These are phyloP conservation scores for Battus philenor DNA, from an alignment of 1,140 invertebrate genomes.

Conservation along the genomic window DNA sequence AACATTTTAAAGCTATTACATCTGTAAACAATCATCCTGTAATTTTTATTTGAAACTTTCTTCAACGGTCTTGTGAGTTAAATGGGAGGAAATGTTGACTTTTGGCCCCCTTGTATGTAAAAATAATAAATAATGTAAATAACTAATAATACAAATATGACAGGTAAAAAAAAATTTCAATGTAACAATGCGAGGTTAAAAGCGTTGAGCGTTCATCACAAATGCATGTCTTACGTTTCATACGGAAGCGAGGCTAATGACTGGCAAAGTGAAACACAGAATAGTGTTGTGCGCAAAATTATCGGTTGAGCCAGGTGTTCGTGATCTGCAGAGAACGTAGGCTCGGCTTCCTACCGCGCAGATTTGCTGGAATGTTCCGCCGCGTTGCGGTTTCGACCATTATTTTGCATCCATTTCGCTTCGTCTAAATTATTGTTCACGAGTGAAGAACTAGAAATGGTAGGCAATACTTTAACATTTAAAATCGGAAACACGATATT, in stretches of 20 bases:
- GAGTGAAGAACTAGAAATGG: conserved; percentile 16
- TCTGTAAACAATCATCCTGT: too few relatives aligned
- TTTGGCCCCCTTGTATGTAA: too few relatives aligned
- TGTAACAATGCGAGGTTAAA: too few relatives aligned
- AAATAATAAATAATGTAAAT: too few relatives aligned
- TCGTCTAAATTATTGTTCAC: conserved; percentile 27
- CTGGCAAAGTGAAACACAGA: conserved; percentile 28
- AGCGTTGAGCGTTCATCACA: neutral
- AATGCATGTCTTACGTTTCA: conserved; percentile 6
- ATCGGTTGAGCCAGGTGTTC: conserved; percentile 38
- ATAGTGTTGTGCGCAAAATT: conserved; percentile 40
- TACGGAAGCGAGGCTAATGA: conserved; percentile 29
- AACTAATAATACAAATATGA: too few relatives aligned
- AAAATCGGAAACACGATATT: conserved; percentile 17
- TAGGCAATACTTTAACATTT: conserved; percentile 16
- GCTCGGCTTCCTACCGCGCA: conserved; percentile 27
- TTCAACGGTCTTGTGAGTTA: too few relatives aligned
- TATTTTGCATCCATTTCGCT: conserved; percentile 34
- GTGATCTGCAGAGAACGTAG: conserved; percentile 21
- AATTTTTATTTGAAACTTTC: too few relatives aligned
- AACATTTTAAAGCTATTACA: too few relatives aligned
- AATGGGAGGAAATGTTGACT: too few relatives aligned
- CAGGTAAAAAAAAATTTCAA: too few relatives aligned
- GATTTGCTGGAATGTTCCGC: conserved; percentile 27
- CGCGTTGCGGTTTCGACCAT: conserved; percentile 19